Percentiles rank a stretch among this genome's conserved stretches.
Conservation (phyloP, 2,113 vertebrate species). For the Psammodynastes pulverulentus region DNA sequence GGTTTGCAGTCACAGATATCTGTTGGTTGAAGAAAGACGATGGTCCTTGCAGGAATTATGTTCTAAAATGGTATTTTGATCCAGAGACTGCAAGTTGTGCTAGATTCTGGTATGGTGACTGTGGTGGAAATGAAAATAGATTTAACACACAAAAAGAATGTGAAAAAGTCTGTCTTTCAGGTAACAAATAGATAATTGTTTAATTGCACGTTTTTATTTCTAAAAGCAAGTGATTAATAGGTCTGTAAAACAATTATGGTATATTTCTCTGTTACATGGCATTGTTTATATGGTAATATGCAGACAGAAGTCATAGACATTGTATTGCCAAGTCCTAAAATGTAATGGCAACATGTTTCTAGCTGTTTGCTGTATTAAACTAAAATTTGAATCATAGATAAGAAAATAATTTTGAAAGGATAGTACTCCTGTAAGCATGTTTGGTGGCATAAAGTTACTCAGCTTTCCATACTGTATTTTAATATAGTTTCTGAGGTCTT, state of each 20-base stretch:
- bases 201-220: neutral
- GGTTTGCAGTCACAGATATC: constrained; percentile 60
- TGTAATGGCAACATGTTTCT: neutral
- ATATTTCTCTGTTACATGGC: neutral
- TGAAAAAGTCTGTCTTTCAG: constrained; percentile 77
- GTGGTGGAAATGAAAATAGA: constrained; percentile 87
- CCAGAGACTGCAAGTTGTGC: constrained; percentile 72
- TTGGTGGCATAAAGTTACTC: neutral
- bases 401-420: neutral
- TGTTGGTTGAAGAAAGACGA: constrained; percentile 80
- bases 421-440: neutral
- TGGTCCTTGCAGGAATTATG: constrained; percentile 81
- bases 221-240: neutral
- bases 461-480: neutral
- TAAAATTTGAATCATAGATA: neutral
- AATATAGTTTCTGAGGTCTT: neutral
- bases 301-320: neutral
- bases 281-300: no score
- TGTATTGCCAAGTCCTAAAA: neutral
- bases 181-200: constrained; percentile 57
- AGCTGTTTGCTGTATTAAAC: neutral
- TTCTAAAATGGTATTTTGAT: constrained; percentile 87
- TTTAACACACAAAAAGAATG: constrained; percentile 85
- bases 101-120: constrained; percentile 94
- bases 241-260: neutral